Conservation (phyloP, 2,888 invertebrate species). For the Xylota segnis region DNA sequence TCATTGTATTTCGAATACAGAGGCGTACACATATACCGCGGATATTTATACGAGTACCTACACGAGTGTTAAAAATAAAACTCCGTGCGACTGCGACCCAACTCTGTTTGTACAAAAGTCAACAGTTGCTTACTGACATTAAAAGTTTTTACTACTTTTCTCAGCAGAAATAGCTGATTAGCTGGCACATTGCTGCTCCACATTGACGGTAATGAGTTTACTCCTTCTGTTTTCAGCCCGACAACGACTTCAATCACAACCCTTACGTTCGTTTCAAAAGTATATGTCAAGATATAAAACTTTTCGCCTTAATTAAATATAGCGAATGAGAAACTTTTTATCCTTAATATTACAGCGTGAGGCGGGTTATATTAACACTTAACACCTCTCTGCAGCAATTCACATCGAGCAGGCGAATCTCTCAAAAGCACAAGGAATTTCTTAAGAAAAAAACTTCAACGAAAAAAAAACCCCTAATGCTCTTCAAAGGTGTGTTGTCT, state of each 20-base stretch:
- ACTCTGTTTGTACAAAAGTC: constrained; percentile 4
- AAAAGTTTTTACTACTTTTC: constrained; percentile 43
- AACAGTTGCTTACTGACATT: constrained; percentile 38
- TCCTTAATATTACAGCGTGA: constrained; percentile 19
- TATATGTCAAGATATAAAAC: constrained; percentile 18
- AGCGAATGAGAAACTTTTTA: constrained; percentile 40
- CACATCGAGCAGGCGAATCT: background rate
- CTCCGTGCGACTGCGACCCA: background rate
- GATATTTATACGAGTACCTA: background rate
- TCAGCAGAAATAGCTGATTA: constrained; percentile 18
- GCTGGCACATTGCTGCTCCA: constrained; percentile 18
- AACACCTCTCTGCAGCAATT: constrained; percentile 19
- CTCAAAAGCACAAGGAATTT: background rate
- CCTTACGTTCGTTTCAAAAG: no score
- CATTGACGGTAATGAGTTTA: constrained; percentile 15
- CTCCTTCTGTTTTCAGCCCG: constrained; percentile 4
- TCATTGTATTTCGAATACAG: background rate
- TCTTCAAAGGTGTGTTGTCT: background rate
- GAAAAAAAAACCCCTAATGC: background rate
- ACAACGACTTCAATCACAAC: constrained; percentile 26
- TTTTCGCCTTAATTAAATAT: constrained; percentile 44
- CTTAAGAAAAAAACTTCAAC: background rate
- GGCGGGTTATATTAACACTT: constrained; percentile 4
- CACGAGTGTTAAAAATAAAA: constrained; percentile 14
- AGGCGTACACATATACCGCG: background rate